These are phyloP conservation scores for Patella vulgata DNA, from an alignment of 1,140 invertebrate genomes.

Conservation along the genomic window DNA sequence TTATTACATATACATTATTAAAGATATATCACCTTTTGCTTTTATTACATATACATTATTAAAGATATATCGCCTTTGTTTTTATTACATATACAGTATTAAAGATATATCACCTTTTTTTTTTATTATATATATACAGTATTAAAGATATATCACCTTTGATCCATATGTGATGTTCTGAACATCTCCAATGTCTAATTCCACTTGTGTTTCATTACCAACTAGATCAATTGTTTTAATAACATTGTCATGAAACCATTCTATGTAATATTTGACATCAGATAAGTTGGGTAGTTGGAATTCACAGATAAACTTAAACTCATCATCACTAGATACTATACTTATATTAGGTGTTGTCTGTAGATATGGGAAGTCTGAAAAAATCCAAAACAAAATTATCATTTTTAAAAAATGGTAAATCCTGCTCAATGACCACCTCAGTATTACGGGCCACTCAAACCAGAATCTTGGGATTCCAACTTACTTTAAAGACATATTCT, in stretches of 20 bases:
- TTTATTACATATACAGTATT: no score
- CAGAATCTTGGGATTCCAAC: no score
- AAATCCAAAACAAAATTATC: not conserved
- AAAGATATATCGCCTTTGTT: no score
- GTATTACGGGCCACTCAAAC: no score
- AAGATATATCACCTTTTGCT: no score
- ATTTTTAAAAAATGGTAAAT: no score
- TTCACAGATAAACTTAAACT: slow-evolving; percentile 36
- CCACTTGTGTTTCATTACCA: slow-evolving; percentile 8
- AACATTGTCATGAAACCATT: slow-evolving; percentile 30
- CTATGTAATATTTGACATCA: slow-evolving; percentile 25
- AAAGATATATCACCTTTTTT: no score
- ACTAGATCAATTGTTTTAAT: slow-evolving; percentile 1
- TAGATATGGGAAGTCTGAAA: slow-evolving; percentile 38
- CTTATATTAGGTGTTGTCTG: slow-evolving; percentile 18
- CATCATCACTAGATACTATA: not conserved
- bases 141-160: slow-evolving; percentile 33
- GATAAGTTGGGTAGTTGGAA: slow-evolving; percentile 16
- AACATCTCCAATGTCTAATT: slow-evolving; percentile 15
- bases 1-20: no score
- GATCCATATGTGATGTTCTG: slow-evolving; percentile 31
- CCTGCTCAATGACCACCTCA: no score
- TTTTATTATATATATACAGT: no score
- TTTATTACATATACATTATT: no score
- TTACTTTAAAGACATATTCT: no score